Base-by-base conservation (phyloP, 2,797 vertebrate species). In the Mormyrops attenuatus region DNA sequence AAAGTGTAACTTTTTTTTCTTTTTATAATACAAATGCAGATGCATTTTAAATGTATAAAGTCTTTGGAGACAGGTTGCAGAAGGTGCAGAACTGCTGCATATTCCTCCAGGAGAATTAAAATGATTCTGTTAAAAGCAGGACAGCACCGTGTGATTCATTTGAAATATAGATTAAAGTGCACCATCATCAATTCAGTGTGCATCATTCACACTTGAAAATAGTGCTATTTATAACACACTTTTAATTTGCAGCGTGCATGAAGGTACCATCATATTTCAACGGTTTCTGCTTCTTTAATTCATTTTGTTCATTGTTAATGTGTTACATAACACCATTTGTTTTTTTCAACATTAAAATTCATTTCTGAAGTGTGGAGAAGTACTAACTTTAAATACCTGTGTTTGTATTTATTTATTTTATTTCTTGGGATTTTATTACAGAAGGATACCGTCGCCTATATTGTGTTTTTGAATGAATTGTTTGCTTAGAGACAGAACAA, bases 171-270 rank as follows among this genome's bases (percentile, higher is more conserved):
- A 20, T 41, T 41, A 44, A 44, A 44, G 73, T 17, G 2, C 73
- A 44, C 38, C 38, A n/a, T 80, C 73, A 80, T 80, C 38, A 44
- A 80, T 80, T 44, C 20, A 80, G 38, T 44, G 17, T 80, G 73
- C 15, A 80, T 41, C 47, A 85, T 85, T 85, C 82, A 50, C 6
- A 85, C 91, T 90, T 91, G 87, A 91, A 88, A 69, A 87, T 55
- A 93, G 52, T 91, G 90, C 85, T 91, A 89, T 30, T 91, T 86
- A 86, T 91, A 91, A 82, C 88, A 30, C n/a, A 63, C 77, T 87
- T 73, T 88, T 89, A 49, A 90, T 89, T 87, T 13, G 22, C 20
- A 47, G 26, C 47, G 3, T 57, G 5, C 30, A 80, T 77, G 3
- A 77, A 55, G 38, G 20, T 15, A 34, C 13, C 26, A 13, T 85